phyloP scores from a whole-genome alignment of 2,797 vertebrate genomes.

The Ceyx erithaca region DNA sequence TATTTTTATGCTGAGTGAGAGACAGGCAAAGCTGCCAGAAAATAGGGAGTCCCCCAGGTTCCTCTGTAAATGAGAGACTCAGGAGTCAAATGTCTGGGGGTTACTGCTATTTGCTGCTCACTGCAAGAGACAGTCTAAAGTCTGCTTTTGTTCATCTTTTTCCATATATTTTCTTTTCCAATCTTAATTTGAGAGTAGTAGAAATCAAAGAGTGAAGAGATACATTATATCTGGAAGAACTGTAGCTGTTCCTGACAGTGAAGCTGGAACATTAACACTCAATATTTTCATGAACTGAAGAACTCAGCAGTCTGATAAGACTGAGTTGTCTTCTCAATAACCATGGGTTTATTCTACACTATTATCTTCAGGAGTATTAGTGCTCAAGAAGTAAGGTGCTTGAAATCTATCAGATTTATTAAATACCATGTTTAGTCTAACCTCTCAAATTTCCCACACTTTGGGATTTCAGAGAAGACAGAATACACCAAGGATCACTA shows the following conservation, averaged over 20 bases:
- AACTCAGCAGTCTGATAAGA: background rate
- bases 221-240: accelerated
- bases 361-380: background rate
- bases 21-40: background rate
- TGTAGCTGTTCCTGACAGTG: background rate
- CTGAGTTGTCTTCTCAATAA: background rate
- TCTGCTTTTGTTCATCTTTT: background rate
- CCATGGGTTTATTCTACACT: background rate
- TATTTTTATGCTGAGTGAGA: accelerated
- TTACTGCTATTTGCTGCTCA: background rate
- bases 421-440: background rate
- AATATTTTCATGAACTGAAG: background rate
- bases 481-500: background rate
- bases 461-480: background rate
- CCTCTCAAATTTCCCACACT: background rate
- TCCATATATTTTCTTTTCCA: background rate
- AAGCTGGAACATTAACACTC: background rate
- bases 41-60: background rate
- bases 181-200: background rate
- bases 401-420: background rate
- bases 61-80: background rate
- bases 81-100: background rate
- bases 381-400: background rate
- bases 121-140: background rate
- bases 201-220: background rate